Conservation (phyloP, 2,797 vertebrate genomes). For the Nasua narica region DNA sequence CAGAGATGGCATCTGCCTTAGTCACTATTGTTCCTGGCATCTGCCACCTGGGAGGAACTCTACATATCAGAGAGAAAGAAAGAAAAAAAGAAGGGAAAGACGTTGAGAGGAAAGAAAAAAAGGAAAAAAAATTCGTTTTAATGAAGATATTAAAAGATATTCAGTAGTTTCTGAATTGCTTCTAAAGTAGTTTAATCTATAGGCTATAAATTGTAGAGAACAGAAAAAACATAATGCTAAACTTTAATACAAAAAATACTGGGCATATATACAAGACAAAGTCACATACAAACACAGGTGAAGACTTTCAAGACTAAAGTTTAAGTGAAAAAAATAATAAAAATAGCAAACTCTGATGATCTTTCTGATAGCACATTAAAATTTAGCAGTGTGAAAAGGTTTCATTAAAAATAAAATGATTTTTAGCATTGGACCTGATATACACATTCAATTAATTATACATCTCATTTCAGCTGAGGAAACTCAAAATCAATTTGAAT, state of each 20-base stretch:
- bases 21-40: background rate
- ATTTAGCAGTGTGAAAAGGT: slow-evolving; percentile 29
- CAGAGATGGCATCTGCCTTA: background rate
- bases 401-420: slow-evolving; percentile 1
- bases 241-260: background rate
- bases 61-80: background rate
- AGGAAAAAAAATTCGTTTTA: background rate
- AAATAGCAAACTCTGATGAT: background rate
- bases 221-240: background rate
- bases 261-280: background rate
- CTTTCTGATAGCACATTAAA: slow-evolving; percentile 29
- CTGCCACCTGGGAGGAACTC: background rate
- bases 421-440: background rate
- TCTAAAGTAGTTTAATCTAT: slow-evolving; percentile 5
- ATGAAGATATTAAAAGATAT: background rate
- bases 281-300: background rate
- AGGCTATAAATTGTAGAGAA: background rate
- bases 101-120: background rate
- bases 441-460: background rate
- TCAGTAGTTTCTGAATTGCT: background rate
- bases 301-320: background rate
- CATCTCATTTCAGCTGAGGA: background rate
- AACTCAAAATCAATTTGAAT: slow-evolving; percentile 36
- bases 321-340: background rate
- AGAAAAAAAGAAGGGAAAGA: background rate